phyloP scores from a whole-genome alignment of 1,140 invertebrate genomes.

The Theocolax elegans region DNA sequence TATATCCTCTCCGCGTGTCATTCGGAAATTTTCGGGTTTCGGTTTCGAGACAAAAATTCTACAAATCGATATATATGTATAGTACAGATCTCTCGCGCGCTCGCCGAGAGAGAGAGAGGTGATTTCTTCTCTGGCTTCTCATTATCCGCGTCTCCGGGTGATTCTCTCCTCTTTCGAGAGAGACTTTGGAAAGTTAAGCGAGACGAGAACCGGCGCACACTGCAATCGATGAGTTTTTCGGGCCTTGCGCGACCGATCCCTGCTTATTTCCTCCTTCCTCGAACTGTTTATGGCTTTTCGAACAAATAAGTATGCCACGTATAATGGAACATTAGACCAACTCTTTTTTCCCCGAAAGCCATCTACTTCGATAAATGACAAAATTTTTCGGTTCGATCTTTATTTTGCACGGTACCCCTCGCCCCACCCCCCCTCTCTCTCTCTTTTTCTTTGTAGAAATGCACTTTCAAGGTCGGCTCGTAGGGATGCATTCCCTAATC shows the following conservation, averaged over 20 bases:
- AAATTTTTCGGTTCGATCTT: constrained; percentile 22
- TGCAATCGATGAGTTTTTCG: constrained; percentile 31
- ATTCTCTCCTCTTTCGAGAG: constrained; percentile 22
- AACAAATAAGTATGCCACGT: constrained; percentile 30
- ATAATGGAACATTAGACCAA: constrained; percentile 31
- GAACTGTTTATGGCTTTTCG: constrained; percentile 43
- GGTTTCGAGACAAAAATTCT: constrained; percentile 21
- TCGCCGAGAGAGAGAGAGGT: not conserved
- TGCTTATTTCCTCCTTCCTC: constrained; percentile 37
- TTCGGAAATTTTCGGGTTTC: constrained; percentile 27
- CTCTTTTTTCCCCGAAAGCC: constrained; percentile 35
- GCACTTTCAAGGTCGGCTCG: no score
- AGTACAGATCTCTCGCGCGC: not conserved
- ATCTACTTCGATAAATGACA: constrained; percentile 26
- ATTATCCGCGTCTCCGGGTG: constrained; percentile 32
- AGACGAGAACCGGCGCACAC: not conserved
- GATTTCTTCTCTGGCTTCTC: constrained; percentile 20
- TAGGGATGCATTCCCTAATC: no score
- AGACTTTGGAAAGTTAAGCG: not conserved
- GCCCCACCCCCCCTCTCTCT: no score
- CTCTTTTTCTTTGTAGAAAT: no score
- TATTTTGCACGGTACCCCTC: constrained; percentile 15
- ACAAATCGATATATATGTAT: constrained; percentile 31
- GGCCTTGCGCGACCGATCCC: constrained; percentile 4
- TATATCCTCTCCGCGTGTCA: constrained; percentile 15